phyloP scores from a whole-genome alignment of 2,113 vertebrate genomes.

The Pachycephala philippinensis region DNA sequence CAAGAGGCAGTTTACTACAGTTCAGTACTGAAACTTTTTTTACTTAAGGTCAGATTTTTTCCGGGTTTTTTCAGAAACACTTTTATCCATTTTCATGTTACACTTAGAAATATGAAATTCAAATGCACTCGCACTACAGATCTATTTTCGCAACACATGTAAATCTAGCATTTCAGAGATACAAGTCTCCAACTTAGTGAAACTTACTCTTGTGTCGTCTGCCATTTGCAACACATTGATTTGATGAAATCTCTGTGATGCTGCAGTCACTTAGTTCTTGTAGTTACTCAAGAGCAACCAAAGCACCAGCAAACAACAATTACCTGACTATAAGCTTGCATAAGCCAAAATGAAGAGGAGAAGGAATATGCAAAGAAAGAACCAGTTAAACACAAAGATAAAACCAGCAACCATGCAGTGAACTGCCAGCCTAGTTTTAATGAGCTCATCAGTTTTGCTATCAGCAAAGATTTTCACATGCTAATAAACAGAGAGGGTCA shows the following conservation, averaged over 20 bases:
- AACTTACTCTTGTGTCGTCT: neutral
- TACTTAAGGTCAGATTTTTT: neutral
- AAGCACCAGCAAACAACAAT: neutral
- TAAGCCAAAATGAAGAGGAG: neutral
- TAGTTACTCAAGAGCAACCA: neutral
- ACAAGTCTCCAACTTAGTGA: neutral
- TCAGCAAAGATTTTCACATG: neutral
- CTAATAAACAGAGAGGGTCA: neutral
- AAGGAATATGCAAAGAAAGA: neutral
- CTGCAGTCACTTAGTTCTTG: neutral
- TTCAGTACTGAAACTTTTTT: neutral
- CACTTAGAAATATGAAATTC: neutral
- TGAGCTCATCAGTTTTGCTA: neutral
- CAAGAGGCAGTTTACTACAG: neutral
- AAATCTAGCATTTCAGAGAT: neutral
- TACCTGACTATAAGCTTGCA: neutral
- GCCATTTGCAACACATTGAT: neutral
- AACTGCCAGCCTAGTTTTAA: neutral
- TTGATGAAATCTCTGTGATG: neutral
- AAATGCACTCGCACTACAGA: neutral
- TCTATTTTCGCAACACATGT: neutral
- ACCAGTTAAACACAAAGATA: neutral
- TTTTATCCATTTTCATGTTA: neutral
- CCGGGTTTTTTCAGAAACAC: neutral
- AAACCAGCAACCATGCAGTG: neutral